Percentiles rank a stretch among this genome's conserved stretches.
Conservation (phyloP, 35 echinoderm and acorn worm species). For the Antedon bifida region DNA sequence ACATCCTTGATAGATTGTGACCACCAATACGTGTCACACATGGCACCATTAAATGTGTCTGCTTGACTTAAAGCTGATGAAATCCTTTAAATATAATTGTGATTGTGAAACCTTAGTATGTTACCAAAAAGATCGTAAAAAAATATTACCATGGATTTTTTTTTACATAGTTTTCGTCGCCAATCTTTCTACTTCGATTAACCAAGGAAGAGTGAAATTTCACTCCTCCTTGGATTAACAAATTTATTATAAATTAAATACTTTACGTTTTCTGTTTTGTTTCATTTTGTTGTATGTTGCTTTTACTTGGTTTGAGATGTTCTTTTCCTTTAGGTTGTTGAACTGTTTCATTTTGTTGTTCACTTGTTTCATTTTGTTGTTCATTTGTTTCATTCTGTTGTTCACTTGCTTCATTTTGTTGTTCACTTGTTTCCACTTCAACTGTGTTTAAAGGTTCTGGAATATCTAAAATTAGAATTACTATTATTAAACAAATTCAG, state of each 20-base stretch:
- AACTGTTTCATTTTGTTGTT: not conserved
- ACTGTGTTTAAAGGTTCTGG: not conserved
- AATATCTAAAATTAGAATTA: not conserved
- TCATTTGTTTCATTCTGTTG: not conserved
- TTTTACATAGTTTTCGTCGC: no score
- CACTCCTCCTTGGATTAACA: no score
- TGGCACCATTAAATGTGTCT: conserved; percentile 78
- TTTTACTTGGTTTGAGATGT: not conserved
- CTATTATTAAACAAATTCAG: no score
- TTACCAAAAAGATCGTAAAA: no score
- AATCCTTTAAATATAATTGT: not conserved
- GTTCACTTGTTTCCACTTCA: not conserved
- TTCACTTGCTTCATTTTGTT: not conserved
- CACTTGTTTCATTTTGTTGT: not conserved
- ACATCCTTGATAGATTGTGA: conserved; percentile 58
- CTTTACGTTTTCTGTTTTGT: no score
- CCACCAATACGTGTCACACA: conserved; percentile 58
- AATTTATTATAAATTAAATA: no score
- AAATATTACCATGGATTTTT: no score
- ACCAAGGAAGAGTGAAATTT: no score
- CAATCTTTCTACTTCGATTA: no score
- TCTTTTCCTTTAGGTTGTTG: no score
- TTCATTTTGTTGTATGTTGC: no score
- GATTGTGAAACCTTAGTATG: no score
- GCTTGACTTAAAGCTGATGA: conserved; percentile 4